Conservation (phyloP, 2,888 invertebrate species). For the Napeogenes inachia region DNA sequence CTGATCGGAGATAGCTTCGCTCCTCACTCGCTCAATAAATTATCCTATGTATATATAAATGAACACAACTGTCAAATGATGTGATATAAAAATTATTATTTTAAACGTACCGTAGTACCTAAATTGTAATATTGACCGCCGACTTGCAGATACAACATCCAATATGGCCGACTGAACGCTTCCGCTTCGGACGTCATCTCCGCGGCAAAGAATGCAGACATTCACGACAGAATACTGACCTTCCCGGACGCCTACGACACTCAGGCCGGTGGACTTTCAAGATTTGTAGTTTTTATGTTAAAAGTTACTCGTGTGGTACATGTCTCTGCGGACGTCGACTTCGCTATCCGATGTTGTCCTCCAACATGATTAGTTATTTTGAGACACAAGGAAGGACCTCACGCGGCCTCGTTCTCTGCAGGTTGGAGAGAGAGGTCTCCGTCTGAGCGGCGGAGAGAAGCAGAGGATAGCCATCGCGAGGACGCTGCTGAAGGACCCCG, state of each 20-base stretch:
- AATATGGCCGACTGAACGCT: conserved; percentile 90
- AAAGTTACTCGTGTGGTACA: too few species aligned
- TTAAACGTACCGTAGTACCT: not conserved
- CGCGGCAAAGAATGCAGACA: conserved; percentile 94
- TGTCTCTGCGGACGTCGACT: too few species aligned
- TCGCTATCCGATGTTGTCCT: too few species aligned
- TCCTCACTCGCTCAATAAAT: too few species aligned
- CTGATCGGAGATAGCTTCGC: too few species aligned
- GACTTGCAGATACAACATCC: conserved; percentile 88
- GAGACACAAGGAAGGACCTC: too few species aligned
- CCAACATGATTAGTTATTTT: too few species aligned
- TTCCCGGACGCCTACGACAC: conserved; percentile 95
- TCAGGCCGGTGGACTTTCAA: conserved; percentile 63
- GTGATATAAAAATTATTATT: too few species aligned
- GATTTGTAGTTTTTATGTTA: too few species aligned
- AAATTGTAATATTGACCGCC: too few species aligned
- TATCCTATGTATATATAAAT: too few species aligned
- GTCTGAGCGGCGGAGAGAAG: conserved; percentile 98
- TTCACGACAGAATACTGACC: conserved; percentile 92
- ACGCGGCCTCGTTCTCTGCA: conserved; percentile 38
- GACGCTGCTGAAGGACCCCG: conserved; percentile 94
- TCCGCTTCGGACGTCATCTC: conserved; percentile 88
- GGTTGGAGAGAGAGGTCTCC: conserved; percentile 96
- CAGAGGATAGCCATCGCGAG: conserved; percentile 98
- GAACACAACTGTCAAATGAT: too few species aligned